A percentile compares a stretch with the other conserved stretches of the same genome.
Evolutionary conservation across 2,113 vertebrate species (phyloP).

Genomic region (Neodontobutis hainanensis): DNA sequence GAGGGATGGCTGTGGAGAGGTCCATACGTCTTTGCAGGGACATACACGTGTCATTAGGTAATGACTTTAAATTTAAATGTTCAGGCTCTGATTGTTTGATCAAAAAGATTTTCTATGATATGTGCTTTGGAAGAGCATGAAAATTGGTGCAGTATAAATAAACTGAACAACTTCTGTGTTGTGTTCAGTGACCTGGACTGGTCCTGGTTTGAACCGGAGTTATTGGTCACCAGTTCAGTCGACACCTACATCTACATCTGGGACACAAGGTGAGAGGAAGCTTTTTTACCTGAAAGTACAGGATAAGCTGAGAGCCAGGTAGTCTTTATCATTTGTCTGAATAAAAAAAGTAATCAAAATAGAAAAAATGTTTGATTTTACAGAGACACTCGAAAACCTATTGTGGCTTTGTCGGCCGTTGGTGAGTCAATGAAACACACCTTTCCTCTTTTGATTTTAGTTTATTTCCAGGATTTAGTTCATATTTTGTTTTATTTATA

Average conservation of each 20-base stretch:
- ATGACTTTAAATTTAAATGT: background rate
- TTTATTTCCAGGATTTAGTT: too few relatives aligned
- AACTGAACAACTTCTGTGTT: background rate
- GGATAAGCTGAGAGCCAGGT: background rate
- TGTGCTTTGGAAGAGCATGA: too few relatives aligned
- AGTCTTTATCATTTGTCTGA: too few relatives aligned
- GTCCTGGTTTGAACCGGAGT: slow-evolving; percentile 94
- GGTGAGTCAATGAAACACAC: slow-evolving; percentile 81
- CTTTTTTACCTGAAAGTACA: background rate
- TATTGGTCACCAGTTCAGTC: slow-evolving; percentile 95
- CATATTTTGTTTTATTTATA: too few relatives aligned
- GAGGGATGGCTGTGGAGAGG: slow-evolving; percentile 88
- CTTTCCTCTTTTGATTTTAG: background rate
- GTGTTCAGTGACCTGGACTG: slow-evolving; percentile 92
- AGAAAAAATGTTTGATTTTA: slow-evolving; percentile 38
- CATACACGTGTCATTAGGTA: slow-evolving; percentile 99
- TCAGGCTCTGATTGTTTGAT: too few relatives aligned
- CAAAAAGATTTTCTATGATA: too few relatives aligned
- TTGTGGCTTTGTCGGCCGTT: slow-evolving; percentile 89
- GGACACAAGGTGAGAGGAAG: slow-evolving; percentile 90
- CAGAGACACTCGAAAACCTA: slow-evolving; percentile 95
- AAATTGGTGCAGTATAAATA: too few relatives aligned
- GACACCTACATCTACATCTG: slow-evolving; percentile 99
- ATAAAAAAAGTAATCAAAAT: too few relatives aligned
- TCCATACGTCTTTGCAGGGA: slow-evolving; percentile 91